Conservation (phyloP, 1,140 invertebrate species). For the Daktulosphaira vitifoliae region DNA sequence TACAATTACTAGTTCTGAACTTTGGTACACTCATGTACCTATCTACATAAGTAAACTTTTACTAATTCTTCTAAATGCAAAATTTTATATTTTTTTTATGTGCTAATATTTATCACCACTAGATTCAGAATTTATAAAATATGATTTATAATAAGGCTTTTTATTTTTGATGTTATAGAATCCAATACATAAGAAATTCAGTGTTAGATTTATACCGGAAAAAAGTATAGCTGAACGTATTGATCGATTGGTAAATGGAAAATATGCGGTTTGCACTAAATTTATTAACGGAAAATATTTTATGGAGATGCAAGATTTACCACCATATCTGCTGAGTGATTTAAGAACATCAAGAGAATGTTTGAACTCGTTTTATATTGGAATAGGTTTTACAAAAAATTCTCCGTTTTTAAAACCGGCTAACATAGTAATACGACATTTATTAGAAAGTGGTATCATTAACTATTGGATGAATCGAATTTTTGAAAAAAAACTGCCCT, state of each 20-base stretch:
- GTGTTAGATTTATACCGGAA: conserved; percentile 13
- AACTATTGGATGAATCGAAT: conserved; percentile 23
- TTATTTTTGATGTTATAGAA: conserved; percentile 13
- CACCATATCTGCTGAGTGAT: conserved; percentile 2
- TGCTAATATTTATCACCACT: too few relatives aligned
- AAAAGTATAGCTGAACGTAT: background rate
- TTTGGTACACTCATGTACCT: too few relatives aligned
- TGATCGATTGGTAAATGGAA: background rate
- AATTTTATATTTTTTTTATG: too few relatives aligned
- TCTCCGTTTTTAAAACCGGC: conserved; percentile 5
- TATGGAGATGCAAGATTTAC: conserved; percentile 24
- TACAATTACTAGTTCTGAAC: too few relatives aligned
- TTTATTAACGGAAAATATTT: conserved; percentile 22
- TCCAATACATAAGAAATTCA: conserved; percentile 13
- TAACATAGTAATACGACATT: background rate
- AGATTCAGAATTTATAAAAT: too few relatives aligned
- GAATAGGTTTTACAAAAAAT: conserved; percentile 5
- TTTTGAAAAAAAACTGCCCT: conserved; percentile 1
- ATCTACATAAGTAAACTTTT: too few relatives aligned
- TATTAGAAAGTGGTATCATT: conserved; percentile 28
- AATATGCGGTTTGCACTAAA: conserved; percentile 13
- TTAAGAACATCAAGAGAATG: conserved; percentile 9
- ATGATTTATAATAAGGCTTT: background rate
- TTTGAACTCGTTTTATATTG: conserved; percentile 11
- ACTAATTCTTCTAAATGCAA: too few relatives aligned